Base-by-base conservation (phyloP, 2,797 vertebrate species). In the Apodemus agrarius region DNA sequence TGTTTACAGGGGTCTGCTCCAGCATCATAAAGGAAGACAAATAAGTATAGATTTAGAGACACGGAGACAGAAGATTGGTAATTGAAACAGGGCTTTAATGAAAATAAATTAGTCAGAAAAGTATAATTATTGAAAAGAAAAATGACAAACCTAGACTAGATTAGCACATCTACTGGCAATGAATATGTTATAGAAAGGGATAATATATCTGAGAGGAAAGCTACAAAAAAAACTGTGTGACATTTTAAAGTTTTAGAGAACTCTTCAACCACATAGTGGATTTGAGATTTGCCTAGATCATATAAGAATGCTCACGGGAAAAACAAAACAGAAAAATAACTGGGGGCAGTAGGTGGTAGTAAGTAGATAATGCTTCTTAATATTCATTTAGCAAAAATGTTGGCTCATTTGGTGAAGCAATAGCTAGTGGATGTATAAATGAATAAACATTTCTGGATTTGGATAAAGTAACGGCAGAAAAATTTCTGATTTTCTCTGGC, bases 361-460 rank as follows among this genome's bases (percentile, higher is more conserved):
- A 89, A 82, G 74, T 86, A 76, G 52, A 92, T n/a, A 89, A 69
- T 34, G 34, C 52, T 19, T 61, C 19, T 82, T 61, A 59, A 61
- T 82, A 43, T 61, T 95, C 3, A 76, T 93, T 96, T 87, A 93
- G 3, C 57, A 93, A 54, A 37, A 57, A 79, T 96, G 83, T 83
- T 84, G 57, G 4, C 93, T 49, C 87, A 16, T 93, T 95, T 94
- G 54, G 22, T 57, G n/a, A 93, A 85, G 24, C 40, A 85, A 31
- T 8, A 91, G 54, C 16, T n/a, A n/a, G n/a, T 94, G 94, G 91
- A 65, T 82, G 17, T 90, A 29, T 83, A 37, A 93, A 40, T 81
- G 31, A 95, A 74, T 95, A 54, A 79, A 88, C 69, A 93, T 85
- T 90, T 72, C 80, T 59, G 65, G 26, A 46, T 76, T 49, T 95